A percentile compares a stretch with the other conserved stretches of the same genome.
Evolutionary conservation across 2,797 vertebrate genomes (phyloP).

Genomic region (Hozukius guyotensis): DNA sequence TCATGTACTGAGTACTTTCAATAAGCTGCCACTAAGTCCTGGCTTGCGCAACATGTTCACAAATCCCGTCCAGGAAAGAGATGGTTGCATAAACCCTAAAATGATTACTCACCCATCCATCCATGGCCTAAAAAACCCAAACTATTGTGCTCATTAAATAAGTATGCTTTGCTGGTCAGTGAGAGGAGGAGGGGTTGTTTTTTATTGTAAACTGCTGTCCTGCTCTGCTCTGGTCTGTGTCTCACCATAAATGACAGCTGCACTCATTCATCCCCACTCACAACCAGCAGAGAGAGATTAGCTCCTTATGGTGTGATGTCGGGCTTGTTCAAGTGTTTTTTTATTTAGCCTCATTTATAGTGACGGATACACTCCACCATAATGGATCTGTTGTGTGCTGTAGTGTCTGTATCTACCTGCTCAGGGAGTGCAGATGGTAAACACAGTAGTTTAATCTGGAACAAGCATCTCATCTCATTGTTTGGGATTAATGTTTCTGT

Average conservation of each 20-base stretch:
- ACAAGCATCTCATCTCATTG: not conserved
- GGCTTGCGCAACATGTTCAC: constrained; percentile 33
- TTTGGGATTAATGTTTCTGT: not conserved
- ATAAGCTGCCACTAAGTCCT: constrained; percentile 23
- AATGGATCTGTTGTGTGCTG: not conserved
- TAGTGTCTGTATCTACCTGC: not conserved
- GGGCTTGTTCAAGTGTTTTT: not conserved
- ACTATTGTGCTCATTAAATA: constrained; percentile 45
- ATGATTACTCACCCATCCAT: constrained; percentile 44
- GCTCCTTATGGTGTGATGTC: not conserved
- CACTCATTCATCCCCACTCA: not conserved
- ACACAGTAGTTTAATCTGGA: not conserved
- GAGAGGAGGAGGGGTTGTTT: not conserved
- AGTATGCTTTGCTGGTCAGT: constrained; percentile 31
- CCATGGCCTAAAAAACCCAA: constrained; percentile 23
- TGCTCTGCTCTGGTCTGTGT: constrained; percentile 30
- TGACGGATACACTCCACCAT: not conserved
- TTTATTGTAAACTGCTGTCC: constrained; percentile 19
- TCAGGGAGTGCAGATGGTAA: not conserved
- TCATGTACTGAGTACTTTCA: not conserved
- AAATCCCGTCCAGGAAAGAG: constrained; percentile 39
- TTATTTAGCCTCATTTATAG: not conserved
- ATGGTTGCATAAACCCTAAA: constrained; percentile 41
- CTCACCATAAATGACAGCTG: not conserved
- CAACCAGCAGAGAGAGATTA: too few species aligned